A percentile compares a stretch with the other conserved stretches of the same genome.
These are phyloP conservation scores for Pemphigus obesinymphae DNA, from an alignment of 1,140 invertebrate species.

Conservation along the genomic window DNA sequence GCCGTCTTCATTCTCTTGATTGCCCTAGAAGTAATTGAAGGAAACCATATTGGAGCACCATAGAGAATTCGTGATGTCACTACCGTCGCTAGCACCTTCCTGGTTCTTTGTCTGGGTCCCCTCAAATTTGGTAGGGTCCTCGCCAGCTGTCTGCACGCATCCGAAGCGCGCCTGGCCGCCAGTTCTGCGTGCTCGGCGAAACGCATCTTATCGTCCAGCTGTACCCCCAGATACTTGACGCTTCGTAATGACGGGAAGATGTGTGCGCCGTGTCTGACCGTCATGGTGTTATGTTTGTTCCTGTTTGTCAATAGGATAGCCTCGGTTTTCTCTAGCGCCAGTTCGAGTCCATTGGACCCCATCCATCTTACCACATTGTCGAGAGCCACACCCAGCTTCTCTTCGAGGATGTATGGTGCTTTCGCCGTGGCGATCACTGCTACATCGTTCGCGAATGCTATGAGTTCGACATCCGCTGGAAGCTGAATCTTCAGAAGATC, in stretches of 20 bases:
- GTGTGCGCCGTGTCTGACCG: too few relatives aligned
- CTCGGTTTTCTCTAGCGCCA: background rate
- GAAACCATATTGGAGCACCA: too few relatives aligned
- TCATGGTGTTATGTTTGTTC: background rate
- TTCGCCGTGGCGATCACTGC: background rate
- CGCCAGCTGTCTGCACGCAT: background rate
- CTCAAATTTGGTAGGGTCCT: background rate
- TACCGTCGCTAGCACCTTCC: too few relatives aligned
- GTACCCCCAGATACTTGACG: background rate
- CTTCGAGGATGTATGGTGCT: background rate
- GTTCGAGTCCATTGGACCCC: background rate
- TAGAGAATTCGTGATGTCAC: too few relatives aligned
- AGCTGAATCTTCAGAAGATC: background rate
- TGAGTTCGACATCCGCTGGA: background rate
- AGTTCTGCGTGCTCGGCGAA: background rate
- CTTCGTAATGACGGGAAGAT: background rate
- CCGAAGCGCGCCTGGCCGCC: background rate
- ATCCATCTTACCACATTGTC: background rate
- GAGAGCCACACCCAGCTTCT: background rate
- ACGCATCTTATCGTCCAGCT: background rate
- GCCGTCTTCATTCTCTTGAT: too few relatives aligned
- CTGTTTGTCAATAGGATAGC: background rate
- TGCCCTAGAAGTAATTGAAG: too few relatives aligned
- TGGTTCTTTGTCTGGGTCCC: too few relatives aligned
- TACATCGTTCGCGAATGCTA: constrained; percentile 13